Percentiles rank a stretch among this genome's conserved stretches.
Evolutionary conservation across 2,888 invertebrate genomes (phyloP).

Genomic region (Xestia sexstrigata): DNA sequence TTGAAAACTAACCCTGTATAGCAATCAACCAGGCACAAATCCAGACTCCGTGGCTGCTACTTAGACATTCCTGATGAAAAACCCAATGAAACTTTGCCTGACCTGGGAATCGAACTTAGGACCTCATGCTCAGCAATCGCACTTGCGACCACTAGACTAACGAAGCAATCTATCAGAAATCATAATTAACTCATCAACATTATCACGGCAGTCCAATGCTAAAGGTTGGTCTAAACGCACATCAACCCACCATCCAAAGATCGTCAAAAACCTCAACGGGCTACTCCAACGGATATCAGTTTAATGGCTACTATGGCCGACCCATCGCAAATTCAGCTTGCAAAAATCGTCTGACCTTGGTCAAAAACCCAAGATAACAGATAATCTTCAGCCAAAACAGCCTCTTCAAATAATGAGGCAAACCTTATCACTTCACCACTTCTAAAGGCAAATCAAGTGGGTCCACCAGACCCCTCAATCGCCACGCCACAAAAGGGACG

Average conservation of each 20-base stretch:
- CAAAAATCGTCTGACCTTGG: conserved; percentile 8
- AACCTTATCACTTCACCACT: conserved; percentile 25
- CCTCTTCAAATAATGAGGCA: conserved; percentile 41
- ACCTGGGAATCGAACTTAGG: no score
- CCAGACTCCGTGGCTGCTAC: neutral
- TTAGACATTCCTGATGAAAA: neutral
- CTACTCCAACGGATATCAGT: no score
- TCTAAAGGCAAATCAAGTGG: conserved; percentile 29
- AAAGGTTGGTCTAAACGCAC: no score
- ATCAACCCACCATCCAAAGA: no score
- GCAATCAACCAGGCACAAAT: neutral
- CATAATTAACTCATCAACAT: neutral
- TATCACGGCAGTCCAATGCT: neutral
- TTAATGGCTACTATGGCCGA: no score
- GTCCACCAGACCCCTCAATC: conserved; percentile 36
- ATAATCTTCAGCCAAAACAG: conserved; percentile 2
- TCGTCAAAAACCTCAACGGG: no score
- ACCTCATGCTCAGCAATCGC: neutral
- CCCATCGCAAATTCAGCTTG: neutral
- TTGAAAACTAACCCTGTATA: no score
- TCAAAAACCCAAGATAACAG: neutral
- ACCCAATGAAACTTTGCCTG: no score
- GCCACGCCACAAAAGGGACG: conserved; percentile 27
- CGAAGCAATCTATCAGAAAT: neutral
- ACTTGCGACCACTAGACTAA: neutral